These are phyloP conservation scores for Paguma larvata DNA, from an alignment of 2,797 vertebrate genomes.

Conservation along the genomic window DNA sequence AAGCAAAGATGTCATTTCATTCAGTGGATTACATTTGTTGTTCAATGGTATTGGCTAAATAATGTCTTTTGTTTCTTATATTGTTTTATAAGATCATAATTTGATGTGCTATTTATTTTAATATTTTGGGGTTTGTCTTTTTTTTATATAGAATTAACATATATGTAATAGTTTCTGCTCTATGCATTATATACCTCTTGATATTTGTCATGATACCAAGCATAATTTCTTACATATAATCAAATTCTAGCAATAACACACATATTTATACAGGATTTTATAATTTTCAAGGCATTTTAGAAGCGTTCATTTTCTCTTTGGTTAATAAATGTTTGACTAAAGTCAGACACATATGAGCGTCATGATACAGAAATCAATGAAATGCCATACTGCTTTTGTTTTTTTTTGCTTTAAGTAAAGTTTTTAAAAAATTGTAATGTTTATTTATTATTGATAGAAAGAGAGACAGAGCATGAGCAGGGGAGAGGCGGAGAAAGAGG, in stretches of 20 bases:
- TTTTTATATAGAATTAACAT: not conserved
- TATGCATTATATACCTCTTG: not conserved
- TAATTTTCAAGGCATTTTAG: slow-evolving; percentile 44
- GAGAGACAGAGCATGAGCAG: too few species aligned
- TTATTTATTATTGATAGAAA: too few species aligned
- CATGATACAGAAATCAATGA: not conserved
- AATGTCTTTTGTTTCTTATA: not conserved
- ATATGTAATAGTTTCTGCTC: not conserved
- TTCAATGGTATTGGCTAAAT: not conserved
- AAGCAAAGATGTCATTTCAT: not conserved
- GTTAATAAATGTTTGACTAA: slow-evolving; percentile 16
- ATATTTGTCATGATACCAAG: not conserved
- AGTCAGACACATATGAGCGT: not conserved
- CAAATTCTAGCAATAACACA: not conserved
- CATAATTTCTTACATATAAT: not conserved
- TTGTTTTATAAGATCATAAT: not conserved
- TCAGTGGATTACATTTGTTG: not conserved
- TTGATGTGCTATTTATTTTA: not conserved
- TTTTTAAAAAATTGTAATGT: not conserved
- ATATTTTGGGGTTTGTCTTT: not conserved
- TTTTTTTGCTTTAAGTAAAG: slow-evolving; percentile 47
- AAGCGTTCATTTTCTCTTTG: slow-evolving; percentile 54
- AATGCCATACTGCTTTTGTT: slow-evolving; percentile 25
- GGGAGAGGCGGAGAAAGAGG: too few species aligned
- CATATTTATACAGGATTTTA: not conserved